Base-by-base conservation (phyloP, 1,140 invertebrate species). In the Drosophila tani region DNA sequence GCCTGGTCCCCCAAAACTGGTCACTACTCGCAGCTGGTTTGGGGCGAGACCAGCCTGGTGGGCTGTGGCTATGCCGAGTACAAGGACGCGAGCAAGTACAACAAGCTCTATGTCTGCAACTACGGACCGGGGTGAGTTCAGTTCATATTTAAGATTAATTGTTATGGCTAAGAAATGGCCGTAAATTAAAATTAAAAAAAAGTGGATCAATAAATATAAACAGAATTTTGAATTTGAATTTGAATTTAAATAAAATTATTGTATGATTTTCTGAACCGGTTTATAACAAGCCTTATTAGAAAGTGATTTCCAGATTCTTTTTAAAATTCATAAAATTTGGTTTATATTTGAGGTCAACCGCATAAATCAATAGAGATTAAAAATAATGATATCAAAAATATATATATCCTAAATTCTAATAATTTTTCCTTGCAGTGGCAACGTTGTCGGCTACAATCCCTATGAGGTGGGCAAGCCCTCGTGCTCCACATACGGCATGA, bases 61-160 rank as follows among this genome's bases (percentile, higher is more conserved):
- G 97, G 97, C 32, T 98, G 97, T 91, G 97, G 97, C 19, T 98
- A 95, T 88, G 94, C 96, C 0, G 97, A 96, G 93, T 97, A 96
- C 92, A 95, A 96, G 75, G 96, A 97, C 69, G 94, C 94, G 2
- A 69, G 93, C 69, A 96, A 96, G 47, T 96, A 96, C 91, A 96
- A 95, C 63, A 97, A 97, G 93, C 94, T 97, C 59, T 97, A 97
- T 91, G 96, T 97, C 14, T 97, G 97, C 94, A 97, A 97, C 93
- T 97, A 97, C 87, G 96, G 96, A 62, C 96, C 97, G 11, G 96
- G 96, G 95, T 96, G 93, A 94, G 93, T 66, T 57, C 8, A 9
- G 19, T 11, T 43, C 6, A 29, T 5, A 29, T 41, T 64, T 43
- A 57, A 19, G 53, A 56, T 41, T 43, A 19, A 57, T 19, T 19